Evolutionary conservation across 2,113 vertebrate species (phyloP).

Genomic region (Pelodiscus sinensis): DNA sequence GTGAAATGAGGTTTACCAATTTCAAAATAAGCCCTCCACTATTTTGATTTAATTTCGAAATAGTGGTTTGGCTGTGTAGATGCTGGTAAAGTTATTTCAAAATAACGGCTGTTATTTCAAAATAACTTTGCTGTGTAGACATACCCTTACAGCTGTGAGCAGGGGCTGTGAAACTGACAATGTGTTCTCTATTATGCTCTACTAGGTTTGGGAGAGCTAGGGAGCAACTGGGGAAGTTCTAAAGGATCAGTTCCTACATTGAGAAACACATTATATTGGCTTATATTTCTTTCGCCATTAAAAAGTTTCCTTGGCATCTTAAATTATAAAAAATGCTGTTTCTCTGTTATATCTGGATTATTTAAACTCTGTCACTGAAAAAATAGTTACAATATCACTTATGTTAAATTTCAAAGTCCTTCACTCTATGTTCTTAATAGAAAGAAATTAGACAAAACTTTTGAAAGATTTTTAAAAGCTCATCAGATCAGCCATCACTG

Average conservation of each 20-base stretch:
- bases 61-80: no score
- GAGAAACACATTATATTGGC: not conserved
- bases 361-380: not conserved
- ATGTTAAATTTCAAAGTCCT: not conserved
- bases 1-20: no score
- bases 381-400: not conserved
- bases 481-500: not conserved
- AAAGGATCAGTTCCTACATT: not conserved
- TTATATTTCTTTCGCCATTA: not conserved
- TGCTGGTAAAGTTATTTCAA: no score
- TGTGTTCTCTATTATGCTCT: not conserved
- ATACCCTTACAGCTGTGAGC: not conserved
- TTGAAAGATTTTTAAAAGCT: not conserved
- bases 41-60: no score
- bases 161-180: not conserved
- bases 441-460: not conserved
- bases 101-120: no score
- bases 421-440: not conserved
- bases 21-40: no score
- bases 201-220: not conserved
- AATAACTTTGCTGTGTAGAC: no score
- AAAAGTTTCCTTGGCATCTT: not conserved
- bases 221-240: not conserved
- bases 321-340: no score
- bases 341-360: not conserved